Evolutionary conservation across 1,140 invertebrate species (phyloP), one percentile per base, ranked within the genome.

Genomic region (Drosophila aff.): DNA sequence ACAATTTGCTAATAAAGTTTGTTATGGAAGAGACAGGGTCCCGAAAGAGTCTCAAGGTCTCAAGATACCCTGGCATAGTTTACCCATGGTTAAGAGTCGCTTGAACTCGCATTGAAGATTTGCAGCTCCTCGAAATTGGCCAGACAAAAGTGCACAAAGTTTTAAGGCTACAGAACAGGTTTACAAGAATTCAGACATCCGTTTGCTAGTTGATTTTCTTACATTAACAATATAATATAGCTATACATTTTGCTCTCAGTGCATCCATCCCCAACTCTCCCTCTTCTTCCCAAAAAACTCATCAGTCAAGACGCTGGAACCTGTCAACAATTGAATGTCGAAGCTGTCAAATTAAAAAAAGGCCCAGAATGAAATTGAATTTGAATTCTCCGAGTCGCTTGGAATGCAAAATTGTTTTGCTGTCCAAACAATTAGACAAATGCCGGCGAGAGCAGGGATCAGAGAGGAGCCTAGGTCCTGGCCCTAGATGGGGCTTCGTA

Each of bases 321-420:
- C 52, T 80, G 72, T 72, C 81, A 77, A 58, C 81, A 83, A 83
- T 83, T 80, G 73, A 79, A 76, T 66, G 71, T 75, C 76, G 63
- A 75, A 63, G 44, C 75, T 83, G 81, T 79, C 81, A 82, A 80
- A 77, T 73, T 79, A 84, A 79, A 43, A 41, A 6, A 46, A 43
- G 65, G 23, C 18, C 26, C n/a, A 7, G 23, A 28, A 38, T 36
- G 16, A 61, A 71, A 74, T 71, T 49, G 47, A 81, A 62, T 61
- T 61, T 28, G 11, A 62, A 53, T 53, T 31, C 40, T 31, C 33
- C 58, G 67, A 57, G 44, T 61, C 63, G 28, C 36, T 15, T 50
- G 44, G 47, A 72, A 62, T 55, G 38, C 57, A 62, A 76, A 76
- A 76, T 73, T 83, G 76, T 82, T 82, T 76, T 43, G 60, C 52